A percentile compares a stretch with the other conserved stretches of the same genome.
Conservation (phyloP, 1,140 invertebrate genomes). For the Hypsibius dujardini region DNA sequence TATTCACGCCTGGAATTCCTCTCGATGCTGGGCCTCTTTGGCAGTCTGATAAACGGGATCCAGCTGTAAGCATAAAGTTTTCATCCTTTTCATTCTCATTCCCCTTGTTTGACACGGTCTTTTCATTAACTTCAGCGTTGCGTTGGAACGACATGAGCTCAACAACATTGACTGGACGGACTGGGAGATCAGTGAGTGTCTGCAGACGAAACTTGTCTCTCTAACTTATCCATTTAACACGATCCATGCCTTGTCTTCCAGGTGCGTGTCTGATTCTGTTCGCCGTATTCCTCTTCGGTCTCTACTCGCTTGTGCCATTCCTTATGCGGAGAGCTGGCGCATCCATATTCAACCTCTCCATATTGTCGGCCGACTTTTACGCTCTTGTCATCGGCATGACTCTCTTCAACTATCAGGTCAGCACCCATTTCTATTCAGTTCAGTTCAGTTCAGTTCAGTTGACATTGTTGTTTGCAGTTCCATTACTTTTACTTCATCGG, state of each 20-base stretch:
- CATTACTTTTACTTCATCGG: slow-evolving; percentile 60
- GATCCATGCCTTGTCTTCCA: slow-evolving; percentile 26
- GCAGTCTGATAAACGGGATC: slow-evolving; percentile 53
- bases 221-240: slow-evolving; percentile 13
- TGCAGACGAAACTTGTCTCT: slow-evolving; percentile 12
- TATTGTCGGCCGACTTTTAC: slow-evolving; percentile 68
- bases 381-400: slow-evolving; percentile 58
- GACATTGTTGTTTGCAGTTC: slow-evolving; percentile 42
- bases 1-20: slow-evolving; percentile 61
- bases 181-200: slow-evolving; percentile 33
- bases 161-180: slow-evolving; percentile 39
- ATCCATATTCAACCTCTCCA: slow-evolving; percentile 58
- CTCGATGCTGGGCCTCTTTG: slow-evolving; percentile 64
- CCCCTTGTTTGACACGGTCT: slow-evolving; percentile 17
- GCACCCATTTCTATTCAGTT: slow-evolving; percentile 22
- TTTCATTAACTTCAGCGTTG: slow-evolving; percentile 30
- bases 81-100: background rate
- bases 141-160: slow-evolving; percentile 39
- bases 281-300: slow-evolving; percentile 48
- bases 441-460: too few species aligned
- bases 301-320: slow-evolving; percentile 55
- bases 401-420: slow-evolving; percentile 62
- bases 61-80: slow-evolving; percentile 47
- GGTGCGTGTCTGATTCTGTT: slow-evolving; percentile 42
- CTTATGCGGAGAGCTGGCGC: slow-evolving; percentile 59